These are phyloP conservation scores for Daptonema setosum DNA, from an alignment of 2,888 invertebrate species.

Conservation along the genomic window DNA sequence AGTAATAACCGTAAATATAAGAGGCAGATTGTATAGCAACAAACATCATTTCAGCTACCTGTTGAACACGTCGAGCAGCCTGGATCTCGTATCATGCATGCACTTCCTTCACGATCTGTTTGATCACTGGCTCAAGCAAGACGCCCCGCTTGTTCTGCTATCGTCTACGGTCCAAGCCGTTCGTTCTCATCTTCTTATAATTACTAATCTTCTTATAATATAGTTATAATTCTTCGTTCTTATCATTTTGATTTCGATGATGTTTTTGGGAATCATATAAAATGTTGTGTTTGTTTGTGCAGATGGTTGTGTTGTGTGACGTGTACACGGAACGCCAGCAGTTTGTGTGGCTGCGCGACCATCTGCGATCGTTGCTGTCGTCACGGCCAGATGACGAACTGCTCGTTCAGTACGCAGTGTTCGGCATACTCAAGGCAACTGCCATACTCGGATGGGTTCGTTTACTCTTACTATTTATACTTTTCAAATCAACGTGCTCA, in stretches of 20 bases:
- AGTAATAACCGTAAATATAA: too few relatives aligned
- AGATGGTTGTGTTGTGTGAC: slow-evolving; percentile 49
- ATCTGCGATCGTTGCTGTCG: slow-evolving; percentile 42
- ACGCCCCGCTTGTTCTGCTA: slow-evolving; percentile 17
- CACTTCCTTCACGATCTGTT: slow-evolving; percentile 75
- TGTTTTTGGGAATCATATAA: not conserved
- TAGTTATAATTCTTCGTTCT: too few relatives aligned
- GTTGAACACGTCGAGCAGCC: slow-evolving; percentile 12
- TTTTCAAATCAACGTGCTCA: too few relatives aligned
- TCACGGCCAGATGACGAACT: slow-evolving; percentile 49
- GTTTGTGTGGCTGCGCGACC: slow-evolving; percentile 55
- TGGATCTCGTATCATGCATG: slow-evolving; percentile 75
- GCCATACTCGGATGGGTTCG: slow-evolving; percentile 41
- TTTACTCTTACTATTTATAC: slow-evolving; percentile 2
- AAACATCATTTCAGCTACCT: too few relatives aligned
- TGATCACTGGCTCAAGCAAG: slow-evolving; percentile 42
- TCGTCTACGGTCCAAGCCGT: slow-evolving; percentile 26
- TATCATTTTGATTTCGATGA: not conserved
- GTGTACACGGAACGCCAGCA: slow-evolving; percentile 46
- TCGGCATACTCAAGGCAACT: slow-evolving; percentile 45
- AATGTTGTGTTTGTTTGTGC: slow-evolving; percentile 1
- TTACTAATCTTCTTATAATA: too few relatives aligned
- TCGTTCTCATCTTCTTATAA: not conserved
- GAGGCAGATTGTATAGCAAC: too few relatives aligned
- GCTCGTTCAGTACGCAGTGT: slow-evolving; percentile 45